Evolutionary conservation across 2,888 invertebrate genomes (phyloP), one percentile per base, ranked within the genome.

Genomic region (Labia minor): DNA sequence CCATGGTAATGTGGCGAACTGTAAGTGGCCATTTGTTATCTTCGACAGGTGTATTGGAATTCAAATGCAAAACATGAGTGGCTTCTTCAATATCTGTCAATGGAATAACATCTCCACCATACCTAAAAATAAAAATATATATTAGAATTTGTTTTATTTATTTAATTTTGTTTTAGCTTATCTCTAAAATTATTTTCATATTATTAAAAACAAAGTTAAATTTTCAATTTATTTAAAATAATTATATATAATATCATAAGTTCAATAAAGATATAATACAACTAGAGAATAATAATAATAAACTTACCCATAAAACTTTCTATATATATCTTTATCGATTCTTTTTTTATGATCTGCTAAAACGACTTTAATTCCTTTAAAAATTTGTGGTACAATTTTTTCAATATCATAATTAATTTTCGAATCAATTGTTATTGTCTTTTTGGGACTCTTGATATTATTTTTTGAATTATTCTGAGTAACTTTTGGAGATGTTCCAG

Each of bases 401-500:
- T 26, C 16, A 3, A 49, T 11, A 49, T 49, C 49, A 49, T 14
- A 49, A n/a, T 49, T 49, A 49, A 16, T n/a, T 19, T 11, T 4
- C 3, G 26, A 65, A 10, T 65, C 37, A 19, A 37, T 11, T 8
- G n/a, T 33, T 65, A 18, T 37, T 19, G 26, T 64, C 62, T 64
- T 62, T 64, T 64, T 49, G 33, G 64, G 64, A 37, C 62, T 26
- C 19, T 19, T 18, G 62, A 18, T 64, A 16, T 26, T 26, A 26
- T 3, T 26, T 26, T 26, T 26, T 26, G 26, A 6, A 8, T 26
- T 26, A 26, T 26, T 26, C 14, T 49, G 3, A 49, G 14, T 49
- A 33, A 8, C 11, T 33, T 61, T 63, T 63, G 21, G 64, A 16
- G 63, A 49, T 61, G 26, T 37, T 67, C 64, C 11, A 49, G 49